Conservation (phyloP, 2,113 vertebrate genomes). For the Tretioscincus oriximinensis region DNA sequence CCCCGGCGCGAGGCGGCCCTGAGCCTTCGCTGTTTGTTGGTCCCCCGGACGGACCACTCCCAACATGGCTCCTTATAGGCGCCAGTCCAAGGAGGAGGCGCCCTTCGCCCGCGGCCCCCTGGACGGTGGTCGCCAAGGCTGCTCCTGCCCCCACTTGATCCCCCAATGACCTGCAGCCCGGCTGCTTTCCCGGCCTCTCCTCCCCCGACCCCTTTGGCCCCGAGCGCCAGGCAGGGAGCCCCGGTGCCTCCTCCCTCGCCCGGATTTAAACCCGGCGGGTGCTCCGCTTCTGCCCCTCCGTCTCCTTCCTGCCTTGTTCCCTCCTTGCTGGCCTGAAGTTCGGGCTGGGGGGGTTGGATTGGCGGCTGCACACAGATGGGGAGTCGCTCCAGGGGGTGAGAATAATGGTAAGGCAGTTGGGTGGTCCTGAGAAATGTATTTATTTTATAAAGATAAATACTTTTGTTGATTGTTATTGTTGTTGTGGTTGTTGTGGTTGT, state of each 20-base stretch:
- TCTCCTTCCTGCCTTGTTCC: not conserved
- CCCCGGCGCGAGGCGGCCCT: no score
- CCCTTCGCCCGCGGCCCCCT: no score
- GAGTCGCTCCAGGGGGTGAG: not conserved
- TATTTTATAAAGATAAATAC: no score
- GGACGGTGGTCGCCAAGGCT: not conserved
- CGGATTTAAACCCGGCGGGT: no score
- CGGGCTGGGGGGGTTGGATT: not conserved
- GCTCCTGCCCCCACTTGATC: not conserved
- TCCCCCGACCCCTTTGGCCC: not conserved
- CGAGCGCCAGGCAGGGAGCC: no score
- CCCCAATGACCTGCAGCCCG: not conserved
- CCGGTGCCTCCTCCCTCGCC: no score
- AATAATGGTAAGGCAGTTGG: constrained; percentile 47
- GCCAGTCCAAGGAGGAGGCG: no score
- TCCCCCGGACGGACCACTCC: no score
- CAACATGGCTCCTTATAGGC: no score
- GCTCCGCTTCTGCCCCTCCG: not conserved
- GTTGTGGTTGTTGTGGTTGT: no score
- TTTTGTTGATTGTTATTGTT: no score
- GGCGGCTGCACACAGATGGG: not conserved
- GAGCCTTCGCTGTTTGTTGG: no score
- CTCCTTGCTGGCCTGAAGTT: not conserved
- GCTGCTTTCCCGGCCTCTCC: not conserved
- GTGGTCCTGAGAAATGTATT: not conserved